These are phyloP conservation scores for Apis laboriosa DNA, from an alignment of 1,140 invertebrate genomes.

Conservation along the genomic window DNA sequence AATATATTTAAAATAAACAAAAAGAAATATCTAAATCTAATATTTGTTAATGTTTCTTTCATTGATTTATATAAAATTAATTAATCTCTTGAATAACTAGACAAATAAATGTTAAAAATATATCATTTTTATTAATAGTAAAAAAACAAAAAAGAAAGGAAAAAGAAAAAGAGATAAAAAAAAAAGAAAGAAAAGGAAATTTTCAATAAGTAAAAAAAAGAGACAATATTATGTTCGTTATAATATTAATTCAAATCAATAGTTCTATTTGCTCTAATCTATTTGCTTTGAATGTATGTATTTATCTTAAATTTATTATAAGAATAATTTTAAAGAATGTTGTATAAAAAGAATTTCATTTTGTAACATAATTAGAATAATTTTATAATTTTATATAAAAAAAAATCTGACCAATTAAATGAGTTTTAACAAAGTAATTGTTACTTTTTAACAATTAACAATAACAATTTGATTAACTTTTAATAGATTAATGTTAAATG, in stretches of 20 bases:
- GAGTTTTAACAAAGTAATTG: not conserved
- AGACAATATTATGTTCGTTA: constrained; percentile 15
- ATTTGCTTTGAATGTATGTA: constrained; percentile 10
- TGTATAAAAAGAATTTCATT: not conserved
- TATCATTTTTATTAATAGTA: constrained; percentile 1
- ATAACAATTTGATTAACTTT: not conserved
- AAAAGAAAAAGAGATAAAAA: constrained; percentile 20
- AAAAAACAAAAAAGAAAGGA: constrained; percentile 13
- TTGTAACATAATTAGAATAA: not conserved
- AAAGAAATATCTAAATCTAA: not conserved
- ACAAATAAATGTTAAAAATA: not conserved
- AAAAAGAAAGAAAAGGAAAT: constrained; percentile 4
- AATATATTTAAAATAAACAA: not conserved
- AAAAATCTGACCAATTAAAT: too few relatives aligned
- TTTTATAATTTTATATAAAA: not conserved
- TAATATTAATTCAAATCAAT: constrained; percentile 2
- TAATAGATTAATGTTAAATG: too few relatives aligned
- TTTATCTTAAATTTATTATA: constrained; percentile 1
- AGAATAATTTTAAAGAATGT: not conserved
- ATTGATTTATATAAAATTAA: not conserved
- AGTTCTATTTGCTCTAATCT: constrained; percentile 18
- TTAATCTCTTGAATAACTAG: not conserved
- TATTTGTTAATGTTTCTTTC: not conserved
- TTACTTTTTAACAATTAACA: not conserved
- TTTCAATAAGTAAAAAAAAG: not conserved